A percentile compares a stretch with the other conserved stretches of the same genome.
Evolutionary conservation across 2,888 invertebrate species (phyloP).

Genomic region (Cyaniris semiargus): DNA sequence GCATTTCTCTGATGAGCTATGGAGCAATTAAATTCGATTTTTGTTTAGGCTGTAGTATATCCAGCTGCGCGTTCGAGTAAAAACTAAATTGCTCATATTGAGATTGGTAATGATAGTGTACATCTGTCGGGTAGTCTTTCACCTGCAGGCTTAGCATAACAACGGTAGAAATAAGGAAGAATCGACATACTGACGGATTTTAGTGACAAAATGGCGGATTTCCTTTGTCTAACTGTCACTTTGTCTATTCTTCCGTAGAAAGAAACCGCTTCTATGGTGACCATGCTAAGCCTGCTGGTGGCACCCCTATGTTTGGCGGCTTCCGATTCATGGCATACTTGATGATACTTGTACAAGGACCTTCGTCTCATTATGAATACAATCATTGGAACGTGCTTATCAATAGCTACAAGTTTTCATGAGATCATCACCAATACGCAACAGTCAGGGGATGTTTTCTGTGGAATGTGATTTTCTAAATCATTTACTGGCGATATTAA

Average conservation of each 20-base stretch:
- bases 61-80: neutral
- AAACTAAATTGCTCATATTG: neutral
- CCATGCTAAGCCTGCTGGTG: too few species aligned
- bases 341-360: neutral
- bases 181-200: too few species aligned
- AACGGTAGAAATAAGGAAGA: too few species aligned
- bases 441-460: neutral
- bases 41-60: neutral
- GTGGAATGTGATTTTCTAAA: neutral
- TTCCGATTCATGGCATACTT: neutral
- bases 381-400: neutral
- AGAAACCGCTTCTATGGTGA: too few species aligned
- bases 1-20: conserved; percentile 1
- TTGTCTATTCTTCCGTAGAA: too few species aligned
- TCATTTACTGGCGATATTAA: neutral
- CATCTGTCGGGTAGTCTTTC: neutral
- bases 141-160: too few species aligned
- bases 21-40: neutral
- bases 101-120: neutral
- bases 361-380: neutral
- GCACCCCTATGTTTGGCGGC: neutral
- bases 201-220: too few species aligned
- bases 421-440: conserved; percentile 1
- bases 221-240: too few species aligned
- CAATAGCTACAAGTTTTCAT: neutral